Evolutionary conservation across 2,113 vertebrate genomes (phyloP).

Genomic region (Pseudonaja textilis): DNA sequence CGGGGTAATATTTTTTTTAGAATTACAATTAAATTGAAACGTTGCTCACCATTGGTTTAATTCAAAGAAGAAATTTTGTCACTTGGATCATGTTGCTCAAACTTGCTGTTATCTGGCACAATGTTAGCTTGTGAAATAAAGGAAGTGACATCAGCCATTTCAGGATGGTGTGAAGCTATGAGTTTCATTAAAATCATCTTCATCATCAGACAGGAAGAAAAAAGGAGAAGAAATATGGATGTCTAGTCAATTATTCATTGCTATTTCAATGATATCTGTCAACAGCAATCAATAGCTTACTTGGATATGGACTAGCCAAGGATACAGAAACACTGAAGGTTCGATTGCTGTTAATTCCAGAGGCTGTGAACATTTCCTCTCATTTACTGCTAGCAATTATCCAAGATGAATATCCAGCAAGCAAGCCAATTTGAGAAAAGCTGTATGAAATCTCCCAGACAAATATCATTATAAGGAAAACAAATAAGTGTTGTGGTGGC

Average conservation of each 20-base stretch:
- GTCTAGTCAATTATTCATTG: not conserved
- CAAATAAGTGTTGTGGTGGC: not conserved
- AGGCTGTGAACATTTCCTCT: not conserved
- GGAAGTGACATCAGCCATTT: not conserved
- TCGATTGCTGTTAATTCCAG: not conserved
- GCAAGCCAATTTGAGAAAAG: not conserved
- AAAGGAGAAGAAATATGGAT: not conserved
- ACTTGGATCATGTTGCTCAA: not conserved
- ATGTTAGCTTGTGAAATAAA: not conserved
- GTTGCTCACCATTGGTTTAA: constrained; percentile 18
- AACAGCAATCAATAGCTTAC: not conserved
- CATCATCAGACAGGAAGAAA: not conserved
- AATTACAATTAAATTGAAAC: constrained; percentile 9
- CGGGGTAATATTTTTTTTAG: not conserved
- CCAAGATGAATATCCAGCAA: not conserved
- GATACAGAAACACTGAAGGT: not conserved
- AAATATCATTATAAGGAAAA: not conserved
- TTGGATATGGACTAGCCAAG: too few relatives aligned
- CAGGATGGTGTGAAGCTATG: not conserved
- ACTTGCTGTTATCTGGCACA: too few relatives aligned
- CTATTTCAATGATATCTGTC: not conserved
- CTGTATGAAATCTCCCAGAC: not conserved
- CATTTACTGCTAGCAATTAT: not conserved
- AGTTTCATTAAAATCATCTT: not conserved
- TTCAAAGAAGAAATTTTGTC: accelerated